Percentiles rank a stretch among this genome's conserved stretches.
phyloP scores from a whole-genome alignment of 2,888 invertebrate species.

The Drosophila incognita region DNA sequence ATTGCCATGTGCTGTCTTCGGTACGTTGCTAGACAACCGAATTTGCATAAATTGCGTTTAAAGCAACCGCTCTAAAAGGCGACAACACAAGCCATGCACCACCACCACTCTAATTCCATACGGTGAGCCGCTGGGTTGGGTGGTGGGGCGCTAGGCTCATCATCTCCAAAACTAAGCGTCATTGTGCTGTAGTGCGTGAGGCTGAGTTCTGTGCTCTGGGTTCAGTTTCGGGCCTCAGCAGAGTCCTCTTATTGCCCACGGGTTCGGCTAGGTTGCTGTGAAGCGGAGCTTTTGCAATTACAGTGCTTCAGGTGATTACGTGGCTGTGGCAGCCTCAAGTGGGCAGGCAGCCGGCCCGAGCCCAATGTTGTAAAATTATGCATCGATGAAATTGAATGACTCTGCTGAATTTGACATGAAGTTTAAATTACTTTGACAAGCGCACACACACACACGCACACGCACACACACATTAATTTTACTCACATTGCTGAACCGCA shows the following conservation, averaged over 20 bases:
- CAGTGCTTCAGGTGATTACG: slow-evolving; percentile 78
- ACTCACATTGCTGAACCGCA: slow-evolving; percentile 7
- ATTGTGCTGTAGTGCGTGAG: slow-evolving; percentile 32
- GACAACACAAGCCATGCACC: slow-evolving; percentile 10
- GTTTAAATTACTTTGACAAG: slow-evolving; percentile 79
- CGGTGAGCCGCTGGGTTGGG: not conserved
- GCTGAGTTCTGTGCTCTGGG: not conserved
- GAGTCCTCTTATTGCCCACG: slow-evolving; percentile 8
- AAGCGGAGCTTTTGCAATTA: slow-evolving; percentile 64
- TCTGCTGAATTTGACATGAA: slow-evolving; percentile 82
- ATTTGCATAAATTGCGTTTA: slow-evolving; percentile 79
- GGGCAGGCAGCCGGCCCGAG: slow-evolving; percentile 17
- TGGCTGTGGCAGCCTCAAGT: slow-evolving; percentile 67
- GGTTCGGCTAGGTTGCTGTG: not conserved
- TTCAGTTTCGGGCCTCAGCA: not conserved
- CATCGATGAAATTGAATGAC: slow-evolving; percentile 80
- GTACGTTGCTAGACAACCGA: slow-evolving; percentile 53
- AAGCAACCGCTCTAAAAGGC: slow-evolving; percentile 47
- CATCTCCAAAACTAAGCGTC: slow-evolving; percentile 57
- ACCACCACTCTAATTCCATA: slow-evolving; percentile 1
- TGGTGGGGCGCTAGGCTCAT: not conserved
- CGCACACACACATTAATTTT: slow-evolving; percentile 1
- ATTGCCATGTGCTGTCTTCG: slow-evolving; percentile 68
- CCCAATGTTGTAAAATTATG: slow-evolving; percentile 71
- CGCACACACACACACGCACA: slow-evolving; percentile 35